A percentile compares a stretch with the other conserved stretches of the same genome.
Evolutionary conservation across 2,113 vertebrate species (phyloP).

Genomic region (Beaufortia kweichowensis): DNA sequence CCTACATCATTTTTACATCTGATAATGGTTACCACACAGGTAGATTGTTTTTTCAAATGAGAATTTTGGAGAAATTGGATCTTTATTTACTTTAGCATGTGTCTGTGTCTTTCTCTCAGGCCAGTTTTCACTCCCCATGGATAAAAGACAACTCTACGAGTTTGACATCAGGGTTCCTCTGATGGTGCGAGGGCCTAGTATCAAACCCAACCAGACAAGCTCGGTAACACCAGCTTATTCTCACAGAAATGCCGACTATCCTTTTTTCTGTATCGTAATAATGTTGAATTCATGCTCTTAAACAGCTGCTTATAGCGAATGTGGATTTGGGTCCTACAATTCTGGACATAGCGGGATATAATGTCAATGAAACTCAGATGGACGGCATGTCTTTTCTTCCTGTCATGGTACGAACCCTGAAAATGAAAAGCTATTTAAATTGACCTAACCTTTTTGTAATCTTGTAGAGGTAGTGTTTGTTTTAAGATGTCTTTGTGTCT

Average conservation of each 20-base stretch:
- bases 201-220: constrained; percentile 85
- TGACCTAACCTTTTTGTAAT: too few species aligned
- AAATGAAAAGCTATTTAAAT: too few species aligned
- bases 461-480: not conserved
- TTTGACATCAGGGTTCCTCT: constrained; percentile 97
- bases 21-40: constrained; percentile 98
- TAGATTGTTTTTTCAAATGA: constrained; percentile 50
- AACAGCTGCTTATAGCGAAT: constrained; percentile 88
- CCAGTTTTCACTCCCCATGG: constrained; percentile 95
- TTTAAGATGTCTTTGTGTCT: not conserved
- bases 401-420: constrained; percentile 77
- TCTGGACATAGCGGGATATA: constrained; percentile 89
- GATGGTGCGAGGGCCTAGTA: constrained; percentile 90
- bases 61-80: not conserved
- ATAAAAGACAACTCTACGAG: constrained; percentile 96
- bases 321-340: constrained; percentile 96
- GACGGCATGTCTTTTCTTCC: constrained; percentile 92
- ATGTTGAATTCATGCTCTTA: not conserved
- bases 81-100: not conserved
- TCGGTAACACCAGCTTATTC: constrained; percentile 15
- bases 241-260: too few species aligned
- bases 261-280: not conserved
- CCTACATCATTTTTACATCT: constrained; percentile 93
- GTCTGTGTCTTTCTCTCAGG: constrained; percentile 69
- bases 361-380: constrained; percentile 90